These are phyloP conservation scores for Nomada goodeniana DNA, from an alignment of 2,888 invertebrate genomes.

Conservation along the genomic window DNA sequence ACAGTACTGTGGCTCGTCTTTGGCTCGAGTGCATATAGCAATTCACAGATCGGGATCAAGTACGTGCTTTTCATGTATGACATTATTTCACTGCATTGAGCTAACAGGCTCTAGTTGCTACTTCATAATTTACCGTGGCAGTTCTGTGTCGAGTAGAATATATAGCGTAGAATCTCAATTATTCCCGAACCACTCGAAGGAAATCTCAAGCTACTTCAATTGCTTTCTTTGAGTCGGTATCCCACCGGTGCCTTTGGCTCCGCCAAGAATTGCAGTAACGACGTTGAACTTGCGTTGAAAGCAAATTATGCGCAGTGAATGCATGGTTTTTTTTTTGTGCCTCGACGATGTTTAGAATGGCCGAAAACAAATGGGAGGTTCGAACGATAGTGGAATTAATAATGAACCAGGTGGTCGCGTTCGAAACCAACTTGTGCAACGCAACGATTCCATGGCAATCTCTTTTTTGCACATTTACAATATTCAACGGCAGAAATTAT, in stretches of 20 bases:
- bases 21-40: constrained; percentile 30
- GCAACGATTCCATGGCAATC: no score
- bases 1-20: constrained; percentile 30
- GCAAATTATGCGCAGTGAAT: not conserved
- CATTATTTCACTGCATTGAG: constrained; percentile 42
- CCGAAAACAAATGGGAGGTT: no score
- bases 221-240: constrained; percentile 5
- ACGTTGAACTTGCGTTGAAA: not conserved
- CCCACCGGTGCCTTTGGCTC: not conserved
- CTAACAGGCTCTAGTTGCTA: constrained; percentile 36
- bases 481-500: no score
- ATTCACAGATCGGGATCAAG: constrained; percentile 44
- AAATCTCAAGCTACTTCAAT: constrained; percentile 11
- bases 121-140: constrained; percentile 40
- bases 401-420: no score
- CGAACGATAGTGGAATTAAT: no score
- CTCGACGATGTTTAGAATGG: not conserved
- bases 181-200: constrained; percentile 11
- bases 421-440: no score
- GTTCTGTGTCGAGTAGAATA: constrained; percentile 13
- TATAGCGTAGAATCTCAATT: constrained; percentile 10
- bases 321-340: not conserved
- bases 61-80: constrained; percentile 38
- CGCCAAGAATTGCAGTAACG: not conserved
- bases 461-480: no score